Conservation (phyloP, 2,113 vertebrate species). For the Eolophus roseicapilla region DNA sequence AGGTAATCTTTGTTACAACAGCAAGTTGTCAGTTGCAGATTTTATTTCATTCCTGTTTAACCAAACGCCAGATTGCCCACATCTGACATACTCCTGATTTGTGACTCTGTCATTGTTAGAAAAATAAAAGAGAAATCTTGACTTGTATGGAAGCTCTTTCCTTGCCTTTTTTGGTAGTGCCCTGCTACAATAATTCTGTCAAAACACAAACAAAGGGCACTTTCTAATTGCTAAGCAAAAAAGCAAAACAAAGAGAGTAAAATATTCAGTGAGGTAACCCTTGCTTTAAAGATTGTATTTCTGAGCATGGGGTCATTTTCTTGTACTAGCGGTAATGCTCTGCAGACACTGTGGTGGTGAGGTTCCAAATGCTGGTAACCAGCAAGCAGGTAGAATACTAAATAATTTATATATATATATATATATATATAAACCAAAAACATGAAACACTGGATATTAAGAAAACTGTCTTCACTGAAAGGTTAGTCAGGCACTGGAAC, state of each 20-base stretch:
- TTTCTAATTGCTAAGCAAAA: slow-evolving; percentile 19
- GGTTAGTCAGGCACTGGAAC: neutral
- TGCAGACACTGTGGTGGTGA: neutral
- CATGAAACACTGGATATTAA: neutral
- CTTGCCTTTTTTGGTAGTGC: slow-evolving; percentile 24
- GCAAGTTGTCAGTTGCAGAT: neutral
- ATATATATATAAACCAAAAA: neutral
- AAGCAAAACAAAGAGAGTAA: neutral
- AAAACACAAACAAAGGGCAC: neutral
- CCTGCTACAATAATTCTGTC: neutral
- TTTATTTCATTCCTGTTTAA: neutral
- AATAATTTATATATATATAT: neutral
- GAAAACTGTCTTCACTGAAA: neutral
- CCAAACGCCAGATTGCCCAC: neutral
- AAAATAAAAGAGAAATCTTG: neutral
- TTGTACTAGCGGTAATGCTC: neutral
- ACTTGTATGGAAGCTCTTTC: neutral
- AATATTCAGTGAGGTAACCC: neutral
- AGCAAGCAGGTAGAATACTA: neutral
- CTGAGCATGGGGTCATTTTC: neutral
- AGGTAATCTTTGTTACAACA: slow-evolving; percentile 20
- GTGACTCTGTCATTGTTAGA: neutral
- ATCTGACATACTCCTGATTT: neutral
- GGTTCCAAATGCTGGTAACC: neutral
- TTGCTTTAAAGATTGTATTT: neutral